These are phyloP conservation scores for Lingula anatina DNA, from an alignment of 2,888 invertebrate species.

Conservation along the genomic window DNA sequence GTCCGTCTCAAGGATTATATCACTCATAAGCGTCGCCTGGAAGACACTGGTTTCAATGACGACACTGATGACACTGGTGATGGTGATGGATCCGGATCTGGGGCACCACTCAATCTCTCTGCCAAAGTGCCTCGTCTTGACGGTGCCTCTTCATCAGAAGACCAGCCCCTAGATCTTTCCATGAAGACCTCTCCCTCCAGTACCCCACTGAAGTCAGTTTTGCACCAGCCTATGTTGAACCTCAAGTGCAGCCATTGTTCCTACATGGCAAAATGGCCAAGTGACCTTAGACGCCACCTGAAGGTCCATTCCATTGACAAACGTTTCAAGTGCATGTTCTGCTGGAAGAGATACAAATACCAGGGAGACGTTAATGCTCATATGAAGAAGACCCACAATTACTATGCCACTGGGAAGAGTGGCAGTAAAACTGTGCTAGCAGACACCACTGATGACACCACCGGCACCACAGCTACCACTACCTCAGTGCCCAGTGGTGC, in stretches of 20 bases:
- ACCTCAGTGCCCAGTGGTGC: conserved; percentile 16
- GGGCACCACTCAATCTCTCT: too few relatives aligned
- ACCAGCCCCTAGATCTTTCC: conserved; percentile 15
- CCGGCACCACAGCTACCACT: too few relatives aligned
- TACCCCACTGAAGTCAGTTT: background rate
- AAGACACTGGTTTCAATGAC: conserved; percentile 2
- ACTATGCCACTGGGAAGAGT: conserved; percentile 15
- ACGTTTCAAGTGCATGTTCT: conserved; percentile 54
- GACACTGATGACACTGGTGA: conserved; percentile 6
- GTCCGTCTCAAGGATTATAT: conserved; percentile 24
- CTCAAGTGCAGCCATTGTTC: conserved; percentile 46
- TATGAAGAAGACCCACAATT: conserved; percentile 60
- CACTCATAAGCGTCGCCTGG: conserved; percentile 1
- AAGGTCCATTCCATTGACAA: conserved; percentile 47
- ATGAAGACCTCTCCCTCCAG: background rate
- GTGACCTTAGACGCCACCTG: conserved; percentile 47
- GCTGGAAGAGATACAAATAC: conserved; percentile 72
- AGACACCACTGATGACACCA: too few relatives aligned
- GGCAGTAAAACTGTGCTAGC: too few relatives aligned
- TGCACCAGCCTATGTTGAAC: conserved; percentile 3
- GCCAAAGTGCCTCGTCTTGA: conserved; percentile 2
- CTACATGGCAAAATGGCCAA: conserved; percentile 50
- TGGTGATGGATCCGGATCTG: conserved; percentile 2
- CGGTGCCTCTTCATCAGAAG: conserved; percentile 2
- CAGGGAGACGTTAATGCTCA: conserved; percentile 68